Evolutionary conservation across 2,113 vertebrate genomes (phyloP).

Genomic region (Tamias sibiricus): DNA sequence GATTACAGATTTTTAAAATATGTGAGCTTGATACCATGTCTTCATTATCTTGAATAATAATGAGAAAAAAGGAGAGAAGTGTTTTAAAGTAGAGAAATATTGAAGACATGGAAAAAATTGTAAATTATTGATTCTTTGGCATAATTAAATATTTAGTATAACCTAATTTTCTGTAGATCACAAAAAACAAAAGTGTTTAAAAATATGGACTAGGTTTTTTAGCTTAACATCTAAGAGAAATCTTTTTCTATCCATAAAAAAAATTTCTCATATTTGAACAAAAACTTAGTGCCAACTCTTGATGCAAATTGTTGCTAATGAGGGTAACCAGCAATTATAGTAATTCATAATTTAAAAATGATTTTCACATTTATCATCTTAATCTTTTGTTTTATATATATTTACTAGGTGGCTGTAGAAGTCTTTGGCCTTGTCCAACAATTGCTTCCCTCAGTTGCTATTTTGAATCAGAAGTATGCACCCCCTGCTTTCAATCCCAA

Average conservation of each 20-base stretch:
- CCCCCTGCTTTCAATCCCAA: constrained; percentile 99
- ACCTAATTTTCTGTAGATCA: neutral
- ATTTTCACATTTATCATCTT: constrained; percentile 48
- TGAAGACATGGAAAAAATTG: neutral
- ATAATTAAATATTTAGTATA: constrained; percentile 42
- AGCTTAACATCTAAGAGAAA: neutral
- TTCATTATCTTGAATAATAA: constrained; percentile 23
- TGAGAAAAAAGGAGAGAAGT: neutral
- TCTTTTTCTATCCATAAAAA: neutral
- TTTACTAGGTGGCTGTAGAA: constrained; percentile 95
- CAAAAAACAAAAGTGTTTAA: constrained; percentile 30
- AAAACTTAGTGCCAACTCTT: constrained; percentile 29
- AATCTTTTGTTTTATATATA: neutral
- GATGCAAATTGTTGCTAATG: constrained; percentile 12
- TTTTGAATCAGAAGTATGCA: constrained; percentile 98
- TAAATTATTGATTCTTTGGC: neutral
- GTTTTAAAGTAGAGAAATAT: constrained; percentile 52
- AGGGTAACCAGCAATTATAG: neutral
- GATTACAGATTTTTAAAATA: neutral
- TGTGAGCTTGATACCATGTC: neutral
- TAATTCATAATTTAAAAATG: constrained; percentile 1
- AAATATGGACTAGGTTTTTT: constrained; percentile 22
- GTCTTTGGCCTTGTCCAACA: constrained; percentile 98
- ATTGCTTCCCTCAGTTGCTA: constrained; percentile 95
- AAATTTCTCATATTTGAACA: constrained; percentile 40